Base-by-base conservation (phyloP, 2,113 vertebrate genomes). In the Elaphurus davidianus region DNA sequence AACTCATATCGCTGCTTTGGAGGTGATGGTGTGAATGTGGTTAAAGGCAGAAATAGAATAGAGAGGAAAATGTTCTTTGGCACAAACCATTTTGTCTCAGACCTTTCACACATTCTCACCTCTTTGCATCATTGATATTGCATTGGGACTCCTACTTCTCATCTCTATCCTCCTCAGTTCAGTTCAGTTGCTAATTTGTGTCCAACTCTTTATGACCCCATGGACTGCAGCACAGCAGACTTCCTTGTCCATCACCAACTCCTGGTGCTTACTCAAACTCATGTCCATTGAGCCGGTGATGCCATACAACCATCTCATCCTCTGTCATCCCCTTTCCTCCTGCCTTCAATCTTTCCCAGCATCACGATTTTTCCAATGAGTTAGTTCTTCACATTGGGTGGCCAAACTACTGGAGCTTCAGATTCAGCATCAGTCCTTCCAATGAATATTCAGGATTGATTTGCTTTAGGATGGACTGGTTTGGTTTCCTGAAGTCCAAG, bases 241-340 rank as follows among this genome's bases (percentile, higher is more conserved):
- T 40, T 71, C 21, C n/a, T 21, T 40, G 67, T 36, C n/a, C 36
- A 71, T 12, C n/a, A 71, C 67, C n/a, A 71, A 40, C 19, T 40
- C n/a, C n/a, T 71, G 19, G 67, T 6, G n/a, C 19, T 40, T 23
- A 19, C 5, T 71, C n/a, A 71, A 13, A 71, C 67, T 23, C 67
- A 12, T 23, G 36, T 23, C n/a, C n/a, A 40, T 40, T 0, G 2
- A 40, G 67, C n/a, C 0, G 0, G n/a, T 23, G n/a, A 71, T 40
- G 10, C 67, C n/a, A 71, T 40, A 5, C 19, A 71, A 40, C n/a
- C 67, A 71, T 71, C 67, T 71, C 19, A 23, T 71, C 67, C 67
- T 71, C 67, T 40, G 67, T 71, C n/a, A 40, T 40, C 67, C 67
- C n/a, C n/a, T 23, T 71, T 40, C 67, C 10, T 71, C 67, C n/a